Evolutionary conservation across 2,797 vertebrate genomes (phyloP).

Genomic region (Microctenopoma stevenorrisi): DNA sequence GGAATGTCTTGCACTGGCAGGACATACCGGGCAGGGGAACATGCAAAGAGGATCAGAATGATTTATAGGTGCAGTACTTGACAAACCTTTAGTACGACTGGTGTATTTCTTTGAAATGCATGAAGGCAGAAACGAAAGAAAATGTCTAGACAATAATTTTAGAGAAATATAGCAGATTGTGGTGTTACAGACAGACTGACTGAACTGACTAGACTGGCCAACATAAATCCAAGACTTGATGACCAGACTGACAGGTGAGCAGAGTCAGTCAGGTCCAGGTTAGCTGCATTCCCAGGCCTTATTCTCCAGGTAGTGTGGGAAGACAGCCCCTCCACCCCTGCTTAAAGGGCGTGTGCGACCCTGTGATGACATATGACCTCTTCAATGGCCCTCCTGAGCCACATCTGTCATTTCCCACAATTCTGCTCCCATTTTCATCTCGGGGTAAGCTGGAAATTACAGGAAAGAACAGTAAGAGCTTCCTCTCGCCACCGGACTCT

Average conservation of each 20-base stretch:
- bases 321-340: constrained; percentile 34
- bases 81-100: constrained; percentile 30
- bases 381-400: constrained; percentile 76
- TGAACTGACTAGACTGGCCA: constrained; percentile 22
- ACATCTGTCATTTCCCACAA: constrained; percentile 82
- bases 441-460: constrained; percentile 81
- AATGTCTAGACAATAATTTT: constrained; percentile 9
- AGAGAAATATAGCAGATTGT: constrained; percentile 7
- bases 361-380: constrained; percentile 81
- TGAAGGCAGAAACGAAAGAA: background rate
- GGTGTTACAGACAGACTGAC: constrained; percentile 21
- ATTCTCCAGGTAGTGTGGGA: constrained; percentile 72
- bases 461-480: constrained; percentile 75
- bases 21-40: constrained; percentile 53
- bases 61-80: constrained; percentile 64
- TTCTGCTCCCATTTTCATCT: constrained; percentile 77
- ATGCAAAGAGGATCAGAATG: constrained; percentile 50
- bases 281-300: constrained; percentile 62
- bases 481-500: constrained; percentile 45
- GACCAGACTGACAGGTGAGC: constrained; percentile 47
- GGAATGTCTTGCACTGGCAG: constrained; percentile 52
- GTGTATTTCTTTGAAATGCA: constrained; percentile 8
- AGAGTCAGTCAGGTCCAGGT: constrained; percentile 55
- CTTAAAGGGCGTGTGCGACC: constrained; percentile 79
- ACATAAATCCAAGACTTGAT: constrained; percentile 30